Conservation (phyloP, 2,113 vertebrate species). For the Mohoua ochrocephala region DNA sequence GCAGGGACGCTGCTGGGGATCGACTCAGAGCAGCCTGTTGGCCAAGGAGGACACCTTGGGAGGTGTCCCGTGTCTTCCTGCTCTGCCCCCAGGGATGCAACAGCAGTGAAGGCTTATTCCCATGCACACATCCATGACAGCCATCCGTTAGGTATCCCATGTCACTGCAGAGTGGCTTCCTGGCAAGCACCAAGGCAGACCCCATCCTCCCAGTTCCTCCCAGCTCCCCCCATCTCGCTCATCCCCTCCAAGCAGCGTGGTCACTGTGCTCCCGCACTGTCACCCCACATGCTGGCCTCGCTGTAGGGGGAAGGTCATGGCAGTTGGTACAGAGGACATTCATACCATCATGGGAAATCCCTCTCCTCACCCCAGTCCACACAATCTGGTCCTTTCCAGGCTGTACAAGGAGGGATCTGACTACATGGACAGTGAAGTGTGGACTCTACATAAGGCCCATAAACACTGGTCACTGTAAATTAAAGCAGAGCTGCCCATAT, state of each 20-base stretch:
- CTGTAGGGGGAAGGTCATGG: background rate
- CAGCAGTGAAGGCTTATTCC: background rate
- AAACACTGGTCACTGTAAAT: background rate
- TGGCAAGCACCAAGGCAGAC: background rate
- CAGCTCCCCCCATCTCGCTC: fast-evolving
- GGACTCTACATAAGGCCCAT: background rate
- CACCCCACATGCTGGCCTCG: fast-evolving
- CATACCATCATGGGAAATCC: background rate
- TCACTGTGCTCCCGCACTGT: background rate
- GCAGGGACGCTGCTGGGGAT: background rate
- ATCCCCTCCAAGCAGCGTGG: background rate
- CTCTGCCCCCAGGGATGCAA: background rate
- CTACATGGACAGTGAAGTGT: background rate
- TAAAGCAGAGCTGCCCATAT: background rate
- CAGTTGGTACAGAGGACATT: fast-evolving
- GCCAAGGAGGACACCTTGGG: background rate
- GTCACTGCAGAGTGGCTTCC: background rate
- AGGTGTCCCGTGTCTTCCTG: background rate
- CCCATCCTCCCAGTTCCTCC: background rate
- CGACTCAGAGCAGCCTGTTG: fast-evolving
- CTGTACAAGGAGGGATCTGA: background rate
- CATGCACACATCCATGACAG: fast-evolving
- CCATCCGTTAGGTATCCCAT: background rate
- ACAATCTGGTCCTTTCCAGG: background rate
- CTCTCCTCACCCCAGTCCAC: background rate